phyloP scores from a whole-genome alignment of 2,888 invertebrate genomes.

The Diachrysia chrysitis region DNA sequence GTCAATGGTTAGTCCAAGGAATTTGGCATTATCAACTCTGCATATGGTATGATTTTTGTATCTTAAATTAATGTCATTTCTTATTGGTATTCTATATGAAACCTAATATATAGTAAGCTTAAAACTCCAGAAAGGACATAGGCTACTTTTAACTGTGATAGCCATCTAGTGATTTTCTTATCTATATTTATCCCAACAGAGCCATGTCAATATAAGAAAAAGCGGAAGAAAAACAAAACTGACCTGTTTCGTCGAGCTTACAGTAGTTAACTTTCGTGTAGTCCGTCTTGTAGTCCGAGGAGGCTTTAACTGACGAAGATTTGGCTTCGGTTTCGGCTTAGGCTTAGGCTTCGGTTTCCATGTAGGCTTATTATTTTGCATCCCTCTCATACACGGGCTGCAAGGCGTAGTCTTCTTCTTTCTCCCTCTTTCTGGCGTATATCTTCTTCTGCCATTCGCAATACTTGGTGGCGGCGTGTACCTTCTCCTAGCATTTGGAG shows the following conservation, averaged over 20 bases:
- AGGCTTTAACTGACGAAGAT: background rate
- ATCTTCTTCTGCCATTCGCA: constrained; percentile 57
- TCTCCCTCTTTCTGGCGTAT: constrained; percentile 48
- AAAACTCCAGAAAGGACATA: too few relatives aligned
- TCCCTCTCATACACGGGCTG: constrained; percentile 3
- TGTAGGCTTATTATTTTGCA: background rate
- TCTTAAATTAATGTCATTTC: too few relatives aligned
- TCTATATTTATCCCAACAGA: too few relatives aligned
- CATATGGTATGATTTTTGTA: too few relatives aligned
- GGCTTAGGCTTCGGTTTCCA: background rate
- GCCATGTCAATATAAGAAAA: too few relatives aligned
- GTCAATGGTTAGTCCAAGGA: too few relatives aligned
- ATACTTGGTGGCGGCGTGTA: background rate
- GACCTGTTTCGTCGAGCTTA: background rate
- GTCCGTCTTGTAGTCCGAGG: background rate
- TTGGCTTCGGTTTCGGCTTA: background rate
- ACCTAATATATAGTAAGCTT: too few relatives aligned
- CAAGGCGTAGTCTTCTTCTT: constrained; percentile 13
- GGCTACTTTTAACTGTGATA: too few relatives aligned
- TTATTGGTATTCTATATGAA: too few relatives aligned
- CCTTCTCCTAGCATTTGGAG: too few relatives aligned
- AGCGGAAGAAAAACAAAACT: background rate
- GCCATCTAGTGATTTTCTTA: too few relatives aligned
- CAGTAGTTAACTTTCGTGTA: background rate
- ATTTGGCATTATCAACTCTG: too few relatives aligned